Evolutionary conservation across 2,797 vertebrate species (phyloP), one percentile per base, ranked within the genome.

Genomic region (Valencia hispanica): DNA sequence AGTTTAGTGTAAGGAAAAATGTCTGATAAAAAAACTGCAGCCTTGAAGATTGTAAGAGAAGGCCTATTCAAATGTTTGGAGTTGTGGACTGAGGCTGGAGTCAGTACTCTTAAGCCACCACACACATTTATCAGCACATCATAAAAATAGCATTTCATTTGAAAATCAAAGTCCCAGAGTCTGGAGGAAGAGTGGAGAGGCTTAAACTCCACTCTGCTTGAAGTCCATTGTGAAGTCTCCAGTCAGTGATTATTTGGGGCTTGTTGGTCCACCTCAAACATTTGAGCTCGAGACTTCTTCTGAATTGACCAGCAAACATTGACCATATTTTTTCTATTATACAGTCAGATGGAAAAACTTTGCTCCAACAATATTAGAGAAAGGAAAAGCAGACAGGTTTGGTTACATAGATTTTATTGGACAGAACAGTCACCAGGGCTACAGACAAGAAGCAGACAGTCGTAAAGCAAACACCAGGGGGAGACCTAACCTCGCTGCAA

Each of bases 401-500:
- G 86, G 92, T 92, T 92, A 94, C 90, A 93, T 89, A 85, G 89
- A 92, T 93, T 94, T 94, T 94, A 94, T 93, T 95, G 90, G 91
- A 94, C 92, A 94, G 88, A 92, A 93, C 83, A 75, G 89, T 94
- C 90, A 94, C 92, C 92, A 92, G 87, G 90, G 91, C 88, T 87
- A 94, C 93, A 91, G 93, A 95, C 91, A 93, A 88, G 85, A 93
- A 89, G 90, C 87, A 81, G 92, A 94, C 88, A 84, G 86, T 79
- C 85, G 91, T 27, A 76, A 93, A 88, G 90, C 80, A 76, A 88
- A 92, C 90, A 89, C 92, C 91, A 92, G 92, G 92, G 92, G 92
- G 92, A 91, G 89, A 86, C 87, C 84, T 90, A 83, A 78, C 87
- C 86, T 87, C 81, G 77, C 87, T 74, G 84, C 82, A 84, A 77